Percentiles rank a stretch among this genome's conserved stretches.
Conservation (phyloP, 2,888 invertebrate species). For the Thysanoteuthis rhombus region DNA sequence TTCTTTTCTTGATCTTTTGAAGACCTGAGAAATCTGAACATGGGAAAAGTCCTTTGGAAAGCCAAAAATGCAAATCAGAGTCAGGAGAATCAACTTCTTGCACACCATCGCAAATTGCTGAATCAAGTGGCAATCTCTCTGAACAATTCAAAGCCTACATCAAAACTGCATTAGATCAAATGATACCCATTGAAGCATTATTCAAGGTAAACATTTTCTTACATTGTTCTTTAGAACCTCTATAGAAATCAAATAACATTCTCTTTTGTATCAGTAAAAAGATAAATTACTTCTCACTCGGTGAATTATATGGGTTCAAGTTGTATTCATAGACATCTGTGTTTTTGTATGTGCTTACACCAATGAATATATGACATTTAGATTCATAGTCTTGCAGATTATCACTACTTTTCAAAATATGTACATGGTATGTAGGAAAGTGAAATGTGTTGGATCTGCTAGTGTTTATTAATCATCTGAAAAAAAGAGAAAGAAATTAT, state of each 20-base stretch:
- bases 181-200: constrained; percentile 23
- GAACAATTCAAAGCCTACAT: constrained; percentile 12
- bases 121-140: not conserved
- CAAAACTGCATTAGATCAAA: constrained; percentile 22
- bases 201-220: not conserved
- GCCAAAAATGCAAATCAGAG: not conserved
- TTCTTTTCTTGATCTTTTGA: not conserved
- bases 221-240: not conserved
- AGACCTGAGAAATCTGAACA: not conserved
- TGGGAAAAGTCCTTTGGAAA: not conserved
- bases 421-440: not conserved
- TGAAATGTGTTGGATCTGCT: not conserved
- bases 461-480: not conserved
- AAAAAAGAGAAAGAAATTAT: too few relatives aligned
- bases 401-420: too few relatives aligned
- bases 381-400: too few relatives aligned
- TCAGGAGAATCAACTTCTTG: not conserved
- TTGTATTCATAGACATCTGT: too few relatives aligned
- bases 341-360: too few relatives aligned
- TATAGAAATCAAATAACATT: not conserved
- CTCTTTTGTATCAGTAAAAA: too few relatives aligned
- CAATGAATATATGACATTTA: too few relatives aligned
- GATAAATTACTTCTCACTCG: too few relatives aligned
- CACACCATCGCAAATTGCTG: not conserved
- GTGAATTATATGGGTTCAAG: too few relatives aligned